Evolutionary conservation across 2,888 invertebrate species (phyloP), one percentile per base, ranked within the genome.

Genomic region (Nomada lathburiana): DNA sequence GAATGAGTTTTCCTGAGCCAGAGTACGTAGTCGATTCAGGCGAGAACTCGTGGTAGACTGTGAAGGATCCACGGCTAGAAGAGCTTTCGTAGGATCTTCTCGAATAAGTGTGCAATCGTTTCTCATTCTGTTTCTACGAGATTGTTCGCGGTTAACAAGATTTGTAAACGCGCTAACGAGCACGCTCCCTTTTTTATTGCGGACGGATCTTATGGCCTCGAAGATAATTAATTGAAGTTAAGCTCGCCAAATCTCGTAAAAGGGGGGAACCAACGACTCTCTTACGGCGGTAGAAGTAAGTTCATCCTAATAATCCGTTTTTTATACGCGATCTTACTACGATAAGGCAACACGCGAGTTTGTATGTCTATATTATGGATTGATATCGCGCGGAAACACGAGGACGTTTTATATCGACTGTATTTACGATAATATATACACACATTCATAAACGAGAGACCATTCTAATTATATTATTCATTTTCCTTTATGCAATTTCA

Each of bases 401-500:
- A 88, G 82, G 89, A 92, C 89, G 87, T 92, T 92, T 92, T 92
- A 92, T 92, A 92, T 90, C 89, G 87, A 88, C 88, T 92, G 92
- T 92, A 92, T 92, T 92, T 91, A 89, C 89, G 86, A 90, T 91
- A 91, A 92, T 91, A 92, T 92, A 92, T 90, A 36, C 36, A 90
- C 88, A 90, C 82, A 84, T 82, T 82, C 74, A 83, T 82, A 87
- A 81, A 85, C 67, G 47, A 47, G 36, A 47, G 16, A 16, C 3
- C 47, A 47, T 47, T 47, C 47, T 47, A 36, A 36, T 36, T 36
- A 9, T 36, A 36, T 36, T 36, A 0, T 36, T 36, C 36, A 5
- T 7, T 36, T 36, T 7, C 7, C 36, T 7, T 36, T 36, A 36
- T 36, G 36, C 7, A 36, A 36, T 36, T 36, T 1, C 36, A 7